A percentile compares a stretch with the other conserved stretches of the same genome.
Evolutionary conservation across 2,797 vertebrate species (phyloP).

Genomic region (Dallia pectoralis): DNA sequence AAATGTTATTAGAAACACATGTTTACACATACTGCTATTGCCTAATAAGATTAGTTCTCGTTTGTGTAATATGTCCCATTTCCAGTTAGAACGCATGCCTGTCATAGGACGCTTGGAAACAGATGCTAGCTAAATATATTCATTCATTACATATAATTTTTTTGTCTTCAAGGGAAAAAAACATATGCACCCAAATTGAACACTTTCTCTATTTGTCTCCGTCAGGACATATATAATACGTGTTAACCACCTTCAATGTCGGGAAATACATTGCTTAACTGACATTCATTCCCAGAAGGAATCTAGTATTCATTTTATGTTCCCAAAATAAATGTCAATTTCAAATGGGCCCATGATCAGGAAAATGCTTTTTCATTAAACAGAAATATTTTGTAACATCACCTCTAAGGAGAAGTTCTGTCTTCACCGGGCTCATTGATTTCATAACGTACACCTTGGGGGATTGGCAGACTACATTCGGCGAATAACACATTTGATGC

Average conservation of each 20-base stretch:
- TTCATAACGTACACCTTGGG: neutral
- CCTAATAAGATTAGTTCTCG: neutral
- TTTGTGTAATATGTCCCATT: neutral
- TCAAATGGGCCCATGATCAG: conserved; percentile 4
- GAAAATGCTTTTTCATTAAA: neutral
- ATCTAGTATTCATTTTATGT: conserved; percentile 22
- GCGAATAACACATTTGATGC: neutral
- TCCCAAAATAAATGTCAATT: conserved; percentile 16
- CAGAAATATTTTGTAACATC: neutral
- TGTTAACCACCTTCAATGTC: conserved; percentile 23
- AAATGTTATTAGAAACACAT: neutral
- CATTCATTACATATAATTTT: neutral
- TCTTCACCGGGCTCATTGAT: neutral
- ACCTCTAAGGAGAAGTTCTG: neutral
- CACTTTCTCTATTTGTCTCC: neutral
- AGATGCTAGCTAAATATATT: conserved; percentile 26
- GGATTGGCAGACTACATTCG: neutral
- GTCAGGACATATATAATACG: conserved; percentile 15
- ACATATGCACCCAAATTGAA: conserved; percentile 11
- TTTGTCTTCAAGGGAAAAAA: neutral
- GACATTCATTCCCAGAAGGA: conserved; percentile 17
- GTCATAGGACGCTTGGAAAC: conserved; percentile 9
- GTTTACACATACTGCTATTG: neutral
- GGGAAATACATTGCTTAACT: conserved; percentile 14
- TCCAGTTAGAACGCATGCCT: neutral